These are phyloP conservation scores for Sminthopsis crassicaudata DNA, from an alignment of 2,113 vertebrate species.

Conservation along the genomic window DNA sequence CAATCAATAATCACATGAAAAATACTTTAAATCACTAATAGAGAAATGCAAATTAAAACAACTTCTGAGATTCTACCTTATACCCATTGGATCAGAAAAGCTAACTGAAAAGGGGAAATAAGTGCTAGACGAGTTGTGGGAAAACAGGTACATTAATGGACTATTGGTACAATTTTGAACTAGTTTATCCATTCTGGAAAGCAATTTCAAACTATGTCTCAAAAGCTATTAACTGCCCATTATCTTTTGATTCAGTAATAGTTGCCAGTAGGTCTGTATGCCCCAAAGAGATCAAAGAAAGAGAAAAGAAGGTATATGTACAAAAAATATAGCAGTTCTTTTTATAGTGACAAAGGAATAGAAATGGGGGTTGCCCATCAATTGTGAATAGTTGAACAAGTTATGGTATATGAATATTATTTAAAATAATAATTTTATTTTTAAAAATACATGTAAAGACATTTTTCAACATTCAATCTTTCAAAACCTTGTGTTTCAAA, in stretches of 20 bases:
- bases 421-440: no score
- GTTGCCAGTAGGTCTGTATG: not conserved
- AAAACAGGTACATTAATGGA: not conserved
- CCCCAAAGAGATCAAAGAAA: not conserved
- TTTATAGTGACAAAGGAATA: not conserved
- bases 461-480: no score
- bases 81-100: not conserved
- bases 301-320: not conserved
- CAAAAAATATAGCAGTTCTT: not conserved
- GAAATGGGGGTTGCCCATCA: not conserved
- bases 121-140: not conserved
- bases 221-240: not conserved
- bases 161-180: not conserved
- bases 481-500: no score
- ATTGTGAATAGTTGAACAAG: not conserved
- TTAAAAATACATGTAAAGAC: no score
- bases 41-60: not conserved
- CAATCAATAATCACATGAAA: not conserved
- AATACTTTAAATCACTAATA: not conserved
- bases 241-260: not conserved
- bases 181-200: not conserved
- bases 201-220: not conserved
- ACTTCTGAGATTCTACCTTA: not conserved
- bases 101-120: not conserved
- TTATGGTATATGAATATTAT: not conserved